Evolutionary conservation across 2,797 vertebrate species (phyloP), one percentile per base, ranked within the genome.

Genomic region (Microctenopoma lineatum): DNA sequence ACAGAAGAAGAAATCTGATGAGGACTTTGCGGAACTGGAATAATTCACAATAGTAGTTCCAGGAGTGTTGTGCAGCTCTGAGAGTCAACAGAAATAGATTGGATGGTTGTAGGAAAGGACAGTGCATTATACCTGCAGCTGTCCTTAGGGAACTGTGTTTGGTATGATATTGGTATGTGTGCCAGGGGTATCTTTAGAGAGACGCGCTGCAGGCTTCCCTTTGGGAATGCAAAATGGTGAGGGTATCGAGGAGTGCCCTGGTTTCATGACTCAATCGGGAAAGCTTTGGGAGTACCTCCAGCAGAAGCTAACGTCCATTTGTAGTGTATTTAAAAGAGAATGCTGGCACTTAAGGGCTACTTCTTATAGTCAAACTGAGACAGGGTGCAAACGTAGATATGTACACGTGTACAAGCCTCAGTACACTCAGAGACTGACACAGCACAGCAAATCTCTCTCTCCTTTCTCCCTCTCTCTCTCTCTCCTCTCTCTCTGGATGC

Each of bases 281-380:
- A 84, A 78, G 84, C 80, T 82, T 84, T 70, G 85, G 84, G 89
- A 90, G 90, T 81, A 79, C 85, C 89, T 89, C 91, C 83, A 92
- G 87, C 87, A 88, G 64, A 88, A 83, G 73, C 81, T 75, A 87
- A 90, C 77, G 79, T 90, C 84, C 87, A 89, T 91, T 91, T 92
- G 89, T 88, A 80, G 87, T 84, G 87, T 90, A 90, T 93, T 92
- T 90, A 90, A 91, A 91, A 89, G 76, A 89, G 79, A 91, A 91
- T 84, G 77, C 73, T 58, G 82, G 84, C 89, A 88, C 90, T 91
- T 87, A 90, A 92, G 82, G 69, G 79, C 88, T 90, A 80, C 87
- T 87, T 80, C 88, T 86, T 89, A 39, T 63, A 87, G 59, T 78
- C 51, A 48, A 87, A 85, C 68, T 70, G 73, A 80, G 83, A 82